phyloP scores from a whole-genome alignment of 64 coral and sea anemone genomes.

The Montipora capricornis region DNA sequence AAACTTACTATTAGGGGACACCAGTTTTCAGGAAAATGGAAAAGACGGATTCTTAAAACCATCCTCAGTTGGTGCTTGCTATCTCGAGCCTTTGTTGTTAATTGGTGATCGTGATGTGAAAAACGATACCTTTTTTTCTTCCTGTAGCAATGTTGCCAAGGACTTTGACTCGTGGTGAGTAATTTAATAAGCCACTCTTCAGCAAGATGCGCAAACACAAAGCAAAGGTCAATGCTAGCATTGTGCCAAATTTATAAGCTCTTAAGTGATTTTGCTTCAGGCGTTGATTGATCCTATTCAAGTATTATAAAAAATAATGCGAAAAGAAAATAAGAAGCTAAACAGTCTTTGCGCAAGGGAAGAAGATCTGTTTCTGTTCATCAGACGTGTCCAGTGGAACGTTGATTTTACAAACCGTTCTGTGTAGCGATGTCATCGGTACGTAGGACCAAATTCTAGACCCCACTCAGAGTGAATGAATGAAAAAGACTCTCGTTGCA shows the following conservation, averaged over 20 bases:
- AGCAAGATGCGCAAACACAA: not conserved
- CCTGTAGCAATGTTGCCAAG: not conserved
- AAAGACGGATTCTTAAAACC: not conserved
- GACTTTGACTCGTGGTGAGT: not conserved
- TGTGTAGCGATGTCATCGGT: no score
- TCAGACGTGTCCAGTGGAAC: no score
- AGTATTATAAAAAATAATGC: not conserved
- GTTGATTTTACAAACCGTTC: no score
- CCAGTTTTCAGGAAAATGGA: not conserved
- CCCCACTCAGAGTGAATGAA: no score
- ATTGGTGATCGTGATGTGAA: not conserved
- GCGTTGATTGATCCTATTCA: not conserved
- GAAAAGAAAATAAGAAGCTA: not conserved
- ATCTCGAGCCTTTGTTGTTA: not conserved
- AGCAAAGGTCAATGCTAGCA: conserved; percentile 23
- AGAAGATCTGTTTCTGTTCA: no score
- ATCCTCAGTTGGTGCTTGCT: not conserved
- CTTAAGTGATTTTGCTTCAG: not conserved
- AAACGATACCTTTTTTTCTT: not conserved
- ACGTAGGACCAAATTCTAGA: no score
- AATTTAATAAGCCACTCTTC: not conserved
- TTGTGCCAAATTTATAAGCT: conserved; percentile 1
- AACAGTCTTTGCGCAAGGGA: not conserved
- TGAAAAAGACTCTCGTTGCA: no score
- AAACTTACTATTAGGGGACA: no score